Percentiles rank a stretch among this genome's conserved stretches.
phyloP scores from a whole-genome alignment of 1,140 invertebrate genomes.

The Apis florea region DNA sequence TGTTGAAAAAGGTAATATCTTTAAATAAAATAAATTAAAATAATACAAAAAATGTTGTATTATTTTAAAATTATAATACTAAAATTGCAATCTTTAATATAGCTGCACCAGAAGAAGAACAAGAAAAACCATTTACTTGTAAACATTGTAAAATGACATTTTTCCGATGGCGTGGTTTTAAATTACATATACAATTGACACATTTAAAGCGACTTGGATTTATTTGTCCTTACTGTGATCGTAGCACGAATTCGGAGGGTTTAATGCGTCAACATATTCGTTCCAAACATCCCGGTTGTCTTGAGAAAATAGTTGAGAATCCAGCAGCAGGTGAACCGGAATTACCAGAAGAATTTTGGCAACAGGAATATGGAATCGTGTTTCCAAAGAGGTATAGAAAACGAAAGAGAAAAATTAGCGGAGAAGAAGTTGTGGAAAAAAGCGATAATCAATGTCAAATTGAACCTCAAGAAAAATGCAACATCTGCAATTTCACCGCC shows the following conservation, averaged over 20 bases:
- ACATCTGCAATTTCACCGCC: constrained; percentile 69
- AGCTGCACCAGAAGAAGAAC: constrained; percentile 18
- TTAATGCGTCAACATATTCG: constrained; percentile 73
- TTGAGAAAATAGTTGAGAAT: constrained; percentile 69
- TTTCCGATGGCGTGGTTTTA: constrained; percentile 71
- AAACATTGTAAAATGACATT: constrained; percentile 77
- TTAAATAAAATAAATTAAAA: not conserved
- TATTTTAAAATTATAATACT: not conserved
- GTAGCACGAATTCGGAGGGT: constrained; percentile 69
- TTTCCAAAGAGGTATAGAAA: constrained; percentile 56
- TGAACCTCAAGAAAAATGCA: constrained; percentile 59
- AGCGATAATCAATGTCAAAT: constrained; percentile 18
- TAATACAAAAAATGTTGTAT: not conserved
- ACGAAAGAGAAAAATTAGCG: constrained; percentile 37
- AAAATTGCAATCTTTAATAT: not conserved
- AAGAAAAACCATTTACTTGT: constrained; percentile 60
- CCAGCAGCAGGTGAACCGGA: constrained; percentile 51
- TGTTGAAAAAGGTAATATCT: constrained; percentile 33
- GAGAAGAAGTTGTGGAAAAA: constrained; percentile 6
- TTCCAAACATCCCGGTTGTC: constrained; percentile 63
- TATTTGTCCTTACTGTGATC: constrained; percentile 76
- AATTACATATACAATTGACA: constrained; percentile 73
- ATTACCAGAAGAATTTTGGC: constrained; percentile 75
- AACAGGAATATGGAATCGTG: constrained; percentile 73
- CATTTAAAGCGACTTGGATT: constrained; percentile 75